Percentiles rank a stretch among this genome's conserved stretches.
phyloP scores from a whole-genome alignment of 2,113 vertebrate species.

The Corvus moneduloides region DNA sequence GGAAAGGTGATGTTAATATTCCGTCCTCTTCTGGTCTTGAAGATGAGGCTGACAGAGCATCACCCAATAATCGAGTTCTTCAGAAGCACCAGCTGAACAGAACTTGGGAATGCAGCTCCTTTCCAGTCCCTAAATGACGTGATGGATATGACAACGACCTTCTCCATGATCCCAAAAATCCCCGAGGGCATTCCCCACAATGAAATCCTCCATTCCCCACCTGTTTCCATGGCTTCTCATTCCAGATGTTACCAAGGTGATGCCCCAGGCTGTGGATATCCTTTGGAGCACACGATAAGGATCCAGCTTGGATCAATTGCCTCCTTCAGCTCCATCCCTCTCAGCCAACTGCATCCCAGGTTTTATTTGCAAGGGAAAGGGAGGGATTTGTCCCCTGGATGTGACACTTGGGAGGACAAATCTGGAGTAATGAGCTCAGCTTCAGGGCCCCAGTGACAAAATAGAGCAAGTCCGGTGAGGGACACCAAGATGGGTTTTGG shows the following conservation, averaged over 20 bases:
- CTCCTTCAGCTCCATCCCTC: not conserved
- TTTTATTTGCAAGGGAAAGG: not conserved
- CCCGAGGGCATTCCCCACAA: not conserved
- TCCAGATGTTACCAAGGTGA: not conserved
- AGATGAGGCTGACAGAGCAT: not conserved
- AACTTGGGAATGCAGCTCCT: not conserved
- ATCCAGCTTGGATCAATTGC: not conserved
- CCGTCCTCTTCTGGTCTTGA: not conserved
- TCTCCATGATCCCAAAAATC: not conserved
- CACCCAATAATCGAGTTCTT: too few species aligned
- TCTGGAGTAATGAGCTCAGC: not conserved
- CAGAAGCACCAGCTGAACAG: too few species aligned
- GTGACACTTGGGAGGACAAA: not conserved
- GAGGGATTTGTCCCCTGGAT: not conserved
- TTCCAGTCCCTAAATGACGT: not conserved
- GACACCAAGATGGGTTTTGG: not conserved
- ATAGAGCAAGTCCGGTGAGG: not conserved
- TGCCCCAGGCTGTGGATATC: not conserved
- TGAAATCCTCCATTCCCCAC: not conserved
- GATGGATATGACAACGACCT: not conserved
- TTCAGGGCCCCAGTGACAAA: not conserved
- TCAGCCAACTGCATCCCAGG: not conserved
- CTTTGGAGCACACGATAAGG: not conserved
- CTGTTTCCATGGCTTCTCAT: not conserved
- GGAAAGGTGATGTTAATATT: not conserved